Conservation (phyloP, 1,140 invertebrate genomes). For the Drosophila pallidifrons region DNA sequence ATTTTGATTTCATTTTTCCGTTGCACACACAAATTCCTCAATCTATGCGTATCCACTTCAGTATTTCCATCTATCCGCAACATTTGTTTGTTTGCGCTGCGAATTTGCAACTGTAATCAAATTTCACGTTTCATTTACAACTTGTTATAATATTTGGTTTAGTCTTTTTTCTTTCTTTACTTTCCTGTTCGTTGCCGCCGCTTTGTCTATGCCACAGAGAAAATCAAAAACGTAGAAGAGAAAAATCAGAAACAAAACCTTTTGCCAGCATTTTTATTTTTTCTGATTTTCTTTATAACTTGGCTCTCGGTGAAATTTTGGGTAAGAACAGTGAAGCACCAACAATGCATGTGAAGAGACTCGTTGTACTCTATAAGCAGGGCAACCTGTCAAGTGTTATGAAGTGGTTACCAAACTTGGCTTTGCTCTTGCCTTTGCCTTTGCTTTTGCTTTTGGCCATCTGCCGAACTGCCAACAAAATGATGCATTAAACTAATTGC, state of each 20-base stretch:
- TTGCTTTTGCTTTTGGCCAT: slow-evolving; percentile 65
- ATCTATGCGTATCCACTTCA: background rate
- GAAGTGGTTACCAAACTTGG: slow-evolving; percentile 67
- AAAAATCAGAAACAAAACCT: slow-evolving; percentile 48
- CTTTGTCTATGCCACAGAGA: slow-evolving; percentile 60
- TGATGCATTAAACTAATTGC: slow-evolving; percentile 78
- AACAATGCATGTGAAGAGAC: slow-evolving; percentile 29
- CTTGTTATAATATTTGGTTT: slow-evolving; percentile 62
- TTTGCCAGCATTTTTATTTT: slow-evolving; percentile 41
- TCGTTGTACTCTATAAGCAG: slow-evolving; percentile 15
- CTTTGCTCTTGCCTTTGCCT: slow-evolving; percentile 11
- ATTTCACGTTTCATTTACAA: slow-evolving; percentile 70
- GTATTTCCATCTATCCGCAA: background rate
- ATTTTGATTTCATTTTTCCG: slow-evolving; percentile 39
- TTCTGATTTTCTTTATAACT: slow-evolving; percentile 1
- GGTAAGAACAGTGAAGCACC: slow-evolving; percentile 28
- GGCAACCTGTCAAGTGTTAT: slow-evolving; percentile 53
- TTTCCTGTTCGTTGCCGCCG: slow-evolving; percentile 45
- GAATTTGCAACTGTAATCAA: slow-evolving; percentile 67
- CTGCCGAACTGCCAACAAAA: slow-evolving; percentile 64
- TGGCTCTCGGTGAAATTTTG: slow-evolving; percentile 41
- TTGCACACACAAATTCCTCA: slow-evolving; percentile 16
- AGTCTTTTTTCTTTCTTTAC: background rate
- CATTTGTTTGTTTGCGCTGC: slow-evolving; percentile 39
- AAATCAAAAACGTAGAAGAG: slow-evolving; percentile 41